A percentile compares a stretch with the other conserved stretches of the same genome.
These are phyloP conservation scores for Odontophorus gujanensis DNA, from an alignment of 2,113 vertebrate species.

Conservation along the genomic window DNA sequence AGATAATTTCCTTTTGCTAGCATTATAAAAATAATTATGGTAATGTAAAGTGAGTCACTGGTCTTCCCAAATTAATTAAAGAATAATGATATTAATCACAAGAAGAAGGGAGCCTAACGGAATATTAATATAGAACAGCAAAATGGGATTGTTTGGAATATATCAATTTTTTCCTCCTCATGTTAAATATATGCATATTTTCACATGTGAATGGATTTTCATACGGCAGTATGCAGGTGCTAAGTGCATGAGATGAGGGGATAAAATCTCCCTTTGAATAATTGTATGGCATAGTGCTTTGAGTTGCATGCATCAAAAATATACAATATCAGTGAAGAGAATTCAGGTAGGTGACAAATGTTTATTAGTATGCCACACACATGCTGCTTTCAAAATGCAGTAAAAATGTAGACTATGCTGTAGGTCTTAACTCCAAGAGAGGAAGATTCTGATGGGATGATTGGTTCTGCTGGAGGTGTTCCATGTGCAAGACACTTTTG, in stretches of 20 bases:
- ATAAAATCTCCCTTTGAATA: neutral
- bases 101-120: neutral
- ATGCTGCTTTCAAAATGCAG: neutral
- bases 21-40: slow-evolving; percentile 11
- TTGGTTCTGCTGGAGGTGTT: neutral
- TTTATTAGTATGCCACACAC: too few species aligned
- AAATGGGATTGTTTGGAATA: neutral
- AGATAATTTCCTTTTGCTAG: slow-evolving; percentile 31
- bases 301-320: neutral
- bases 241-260: neutral
- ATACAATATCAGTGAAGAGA: neutral
- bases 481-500: rapidly evolving
- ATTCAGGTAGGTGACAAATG: neutral
- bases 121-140: slow-evolving; percentile 14
- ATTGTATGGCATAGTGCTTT: neutral
- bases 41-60: slow-evolving; percentile 16
- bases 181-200: neutral
- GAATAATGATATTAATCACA: slow-evolving; percentile 28
- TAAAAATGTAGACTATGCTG: neutral
- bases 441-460: neutral
- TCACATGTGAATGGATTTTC: neutral
- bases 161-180: neutral
- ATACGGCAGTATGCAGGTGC: neutral
- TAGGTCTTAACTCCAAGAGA: neutral
- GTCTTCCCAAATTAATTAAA: slow-evolving; percentile 25